Evolutionary conservation across 2,113 vertebrate species (phyloP).

Genomic region (Limnothrissa miodon): DNA sequence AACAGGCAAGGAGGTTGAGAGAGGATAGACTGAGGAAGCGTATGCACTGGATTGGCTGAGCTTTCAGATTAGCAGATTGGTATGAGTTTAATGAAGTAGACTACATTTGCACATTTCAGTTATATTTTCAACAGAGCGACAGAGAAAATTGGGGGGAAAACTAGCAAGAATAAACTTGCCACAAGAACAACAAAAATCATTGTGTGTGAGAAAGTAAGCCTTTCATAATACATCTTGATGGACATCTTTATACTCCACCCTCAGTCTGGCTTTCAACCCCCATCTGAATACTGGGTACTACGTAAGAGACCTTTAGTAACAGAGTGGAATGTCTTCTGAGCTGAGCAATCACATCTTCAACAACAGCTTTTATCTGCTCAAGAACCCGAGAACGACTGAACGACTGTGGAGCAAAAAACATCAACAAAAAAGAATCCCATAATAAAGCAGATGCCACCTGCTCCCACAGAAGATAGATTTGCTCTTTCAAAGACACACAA

Average conservation of each 20-base stretch:
- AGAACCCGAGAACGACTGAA: not conserved
- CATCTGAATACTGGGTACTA: too few relatives aligned
- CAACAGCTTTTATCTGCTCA: not conserved
- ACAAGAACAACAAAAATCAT: too few relatives aligned
- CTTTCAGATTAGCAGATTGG: not conserved
- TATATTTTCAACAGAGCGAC: not conserved
- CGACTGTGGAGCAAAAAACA: not conserved
- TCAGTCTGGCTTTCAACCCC: too few relatives aligned
- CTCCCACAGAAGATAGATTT: not conserved
- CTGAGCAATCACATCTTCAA: not conserved
- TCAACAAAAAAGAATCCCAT: not conserved
- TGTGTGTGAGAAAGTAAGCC: too few relatives aligned
- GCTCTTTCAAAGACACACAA: not conserved
- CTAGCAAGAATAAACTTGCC: not conserved
- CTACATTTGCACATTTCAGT: not conserved
- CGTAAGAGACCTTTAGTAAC: too few relatives aligned
- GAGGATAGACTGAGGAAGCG: not conserved
- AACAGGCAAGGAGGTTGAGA: not conserved
- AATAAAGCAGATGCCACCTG: not conserved
- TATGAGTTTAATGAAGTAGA: not conserved
- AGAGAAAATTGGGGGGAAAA: not conserved
- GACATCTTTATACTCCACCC: not conserved
- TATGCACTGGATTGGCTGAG: not conserved
- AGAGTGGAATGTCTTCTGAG: too few relatives aligned
- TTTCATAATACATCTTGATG: too few relatives aligned